These are phyloP conservation scores for Bedellia somnulentella DNA, from an alignment of 2,888 invertebrate genomes.

Conservation along the genomic window DNA sequence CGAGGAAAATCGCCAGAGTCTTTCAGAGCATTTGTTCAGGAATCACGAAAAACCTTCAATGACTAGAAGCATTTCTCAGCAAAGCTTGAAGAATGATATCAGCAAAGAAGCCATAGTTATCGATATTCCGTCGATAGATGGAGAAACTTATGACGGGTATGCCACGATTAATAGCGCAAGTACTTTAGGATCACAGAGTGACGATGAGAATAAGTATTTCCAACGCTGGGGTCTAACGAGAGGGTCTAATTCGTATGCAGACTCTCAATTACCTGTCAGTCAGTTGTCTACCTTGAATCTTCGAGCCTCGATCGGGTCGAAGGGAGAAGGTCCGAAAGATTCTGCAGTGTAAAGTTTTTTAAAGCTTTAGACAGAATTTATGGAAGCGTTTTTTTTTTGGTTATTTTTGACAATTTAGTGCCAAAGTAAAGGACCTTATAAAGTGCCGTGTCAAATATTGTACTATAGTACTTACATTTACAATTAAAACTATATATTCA, in stretches of 20 bases:
- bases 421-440: too few species aligned
- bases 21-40: conserved; percentile 29
- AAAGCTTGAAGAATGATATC: conserved; percentile 38
- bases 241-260: conserved; percentile 51
- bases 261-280: conserved; percentile 28
- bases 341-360: conserved; percentile 20
- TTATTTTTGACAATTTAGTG: too few species aligned
- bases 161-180: conserved; percentile 22
- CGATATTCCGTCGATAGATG: conserved; percentile 31
- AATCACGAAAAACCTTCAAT: conserved; percentile 12
- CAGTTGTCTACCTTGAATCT: conserved; percentile 41
- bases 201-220: conserved; percentile 20
- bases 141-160: conserved; percentile 18
- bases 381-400: too few species aligned
- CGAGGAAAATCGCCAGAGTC: conserved; percentile 28
- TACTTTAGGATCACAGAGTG: conserved; percentile 17
- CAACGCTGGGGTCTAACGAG: conserved; percentile 53
- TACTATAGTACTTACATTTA: too few species aligned
- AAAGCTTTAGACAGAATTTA: too few species aligned
- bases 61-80: conserved; percentile 31
- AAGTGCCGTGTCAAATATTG: too few species aligned
- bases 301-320: conserved; percentile 19
- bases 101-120: conserved; percentile 44
- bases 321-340: conserved; percentile 20
- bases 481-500: too few species aligned